Evolutionary conservation across 2,113 vertebrate species (phyloP), one percentile per base, ranked within the genome.

Genomic region (Arenaria interpres): DNA sequence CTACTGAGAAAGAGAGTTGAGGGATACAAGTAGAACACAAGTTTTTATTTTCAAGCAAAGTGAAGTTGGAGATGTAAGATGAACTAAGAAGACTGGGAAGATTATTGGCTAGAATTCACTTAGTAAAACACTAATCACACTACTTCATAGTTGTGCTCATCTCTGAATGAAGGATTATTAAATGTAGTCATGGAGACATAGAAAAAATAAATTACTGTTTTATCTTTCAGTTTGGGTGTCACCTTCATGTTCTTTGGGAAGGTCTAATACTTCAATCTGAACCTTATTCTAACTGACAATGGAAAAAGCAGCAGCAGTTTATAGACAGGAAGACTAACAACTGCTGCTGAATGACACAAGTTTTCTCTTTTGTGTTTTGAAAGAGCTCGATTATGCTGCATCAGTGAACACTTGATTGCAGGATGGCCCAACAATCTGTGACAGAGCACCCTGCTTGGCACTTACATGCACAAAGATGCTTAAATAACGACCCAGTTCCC

Each of bases 231-330:
- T 43, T 71, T 51, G 30, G 19, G 33, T 84, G 30, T 73, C n/a
- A 37, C 3, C 6, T 71, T 59, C 4, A 12, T 63, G 51, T 90
- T 84, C 80, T 82, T 92, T 67, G 48, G 53, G 66, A 57, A 91
- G 46, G 48, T 60, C 45, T 71, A 96, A 60, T 59, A 60, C 85
- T 96, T 96, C 59, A 90, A 90, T 91, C 43, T 94, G 63, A 91
- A 80, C 81, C 28, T 86, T 82, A 60, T 2, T 77, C 33, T 76
- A 87, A 79, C 33, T 88, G 56, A 68, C 33, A 95, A 59, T 19
- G 45, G 85, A 79, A 45, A 76, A 94, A 85, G 7, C 32, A 95
- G 50, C 33, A 59, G 37, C 72, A 83, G 37, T 68, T 96, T 48
- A 91, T 16, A 80, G 33, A 81, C 30, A 89, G 79, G 35, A 96